phyloP scores from a whole-genome alignment of 2,888 invertebrate species.

The Spialia ferax region DNA sequence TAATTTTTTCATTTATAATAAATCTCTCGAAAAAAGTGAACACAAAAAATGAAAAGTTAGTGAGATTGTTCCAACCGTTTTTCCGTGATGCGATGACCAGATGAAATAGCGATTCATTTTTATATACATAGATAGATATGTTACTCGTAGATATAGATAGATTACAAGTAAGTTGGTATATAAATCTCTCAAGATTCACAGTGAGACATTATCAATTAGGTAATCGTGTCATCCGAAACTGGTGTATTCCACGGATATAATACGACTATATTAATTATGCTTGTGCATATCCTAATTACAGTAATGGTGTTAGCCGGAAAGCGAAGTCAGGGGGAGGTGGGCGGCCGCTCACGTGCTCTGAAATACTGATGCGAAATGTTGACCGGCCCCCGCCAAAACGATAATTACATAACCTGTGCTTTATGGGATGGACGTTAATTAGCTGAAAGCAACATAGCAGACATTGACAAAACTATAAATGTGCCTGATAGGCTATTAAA shows the following conservation, averaged over 20 bases:
- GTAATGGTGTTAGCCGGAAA: constrained; percentile 74
- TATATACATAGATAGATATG: too few species aligned
- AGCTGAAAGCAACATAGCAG: constrained; percentile 52
- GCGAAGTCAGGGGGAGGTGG: constrained; percentile 11
- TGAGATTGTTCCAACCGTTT: too few species aligned
- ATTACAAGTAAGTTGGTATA: too few species aligned
- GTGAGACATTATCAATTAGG: not conserved
- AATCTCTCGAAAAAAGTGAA: too few species aligned
- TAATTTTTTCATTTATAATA: too few species aligned
- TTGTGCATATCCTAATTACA: constrained; percentile 84
- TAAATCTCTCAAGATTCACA: too few species aligned
- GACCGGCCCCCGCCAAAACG: constrained; percentile 51
- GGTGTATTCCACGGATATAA: constrained; percentile 40
- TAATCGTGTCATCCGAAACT: constrained; percentile 10
- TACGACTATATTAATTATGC: constrained; percentile 82
- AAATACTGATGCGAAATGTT: constrained; percentile 69
- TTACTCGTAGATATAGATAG: too few species aligned
- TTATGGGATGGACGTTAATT: constrained; percentile 49
- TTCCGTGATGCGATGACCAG: too few species aligned
- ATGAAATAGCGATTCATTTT: too few species aligned
- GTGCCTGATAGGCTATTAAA: not conserved
- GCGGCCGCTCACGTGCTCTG: constrained; percentile 56
- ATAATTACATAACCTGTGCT: constrained; percentile 59
- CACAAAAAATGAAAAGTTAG: too few species aligned
- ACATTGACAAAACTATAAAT: constrained; percentile 30